Percentiles rank a stretch among this genome's conserved stretches.
phyloP scores from a whole-genome alignment of 1,140 invertebrate species.

The Dicyema japonicum region DNA sequence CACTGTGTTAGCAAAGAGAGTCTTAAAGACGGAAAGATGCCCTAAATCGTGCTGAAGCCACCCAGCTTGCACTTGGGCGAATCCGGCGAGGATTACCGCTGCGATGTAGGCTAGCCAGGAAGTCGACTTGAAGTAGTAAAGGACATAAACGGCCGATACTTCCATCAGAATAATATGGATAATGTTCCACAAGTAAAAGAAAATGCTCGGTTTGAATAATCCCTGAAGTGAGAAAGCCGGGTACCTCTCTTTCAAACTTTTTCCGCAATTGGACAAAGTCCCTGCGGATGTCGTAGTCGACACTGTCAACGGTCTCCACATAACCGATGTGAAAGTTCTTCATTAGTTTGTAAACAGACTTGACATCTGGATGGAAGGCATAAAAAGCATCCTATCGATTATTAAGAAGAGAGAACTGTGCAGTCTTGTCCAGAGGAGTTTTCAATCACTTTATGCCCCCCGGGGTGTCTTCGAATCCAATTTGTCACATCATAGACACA shows the following conservation, averaged over 20 bases:
- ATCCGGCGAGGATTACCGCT: conserved; percentile 9
- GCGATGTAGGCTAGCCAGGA: conserved; percentile 11
- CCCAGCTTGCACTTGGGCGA: conserved; percentile 15
- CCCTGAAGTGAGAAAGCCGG: too few species aligned
- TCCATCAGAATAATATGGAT: conserved; percentile 11
- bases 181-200: conserved; percentile 10
- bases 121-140: conserved; percentile 11
- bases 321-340: background rate
- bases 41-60: conserved; percentile 21
- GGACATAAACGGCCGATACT: conserved; percentile 9
- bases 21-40: conserved; percentile 16
- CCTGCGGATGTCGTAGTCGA: background rate
- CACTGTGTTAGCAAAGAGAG: conserved; percentile 10
- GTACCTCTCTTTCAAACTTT: conserved; percentile 9
- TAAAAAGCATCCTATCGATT: background rate
- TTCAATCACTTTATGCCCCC: conserved; percentile 12
- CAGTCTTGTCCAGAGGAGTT: conserved; percentile 17
- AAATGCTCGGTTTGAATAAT: conserved; percentile 10
- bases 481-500: conserved; percentile 14
- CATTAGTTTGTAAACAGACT: background rate
- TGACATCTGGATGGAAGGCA: background rate
- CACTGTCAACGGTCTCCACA: background rate
- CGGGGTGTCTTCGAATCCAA: conserved; percentile 15
- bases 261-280: conserved; percentile 11
- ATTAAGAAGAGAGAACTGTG: too few species aligned